phyloP scores from a whole-genome alignment of 2,888 invertebrate genomes.

The Fragum sueziense region DNA sequence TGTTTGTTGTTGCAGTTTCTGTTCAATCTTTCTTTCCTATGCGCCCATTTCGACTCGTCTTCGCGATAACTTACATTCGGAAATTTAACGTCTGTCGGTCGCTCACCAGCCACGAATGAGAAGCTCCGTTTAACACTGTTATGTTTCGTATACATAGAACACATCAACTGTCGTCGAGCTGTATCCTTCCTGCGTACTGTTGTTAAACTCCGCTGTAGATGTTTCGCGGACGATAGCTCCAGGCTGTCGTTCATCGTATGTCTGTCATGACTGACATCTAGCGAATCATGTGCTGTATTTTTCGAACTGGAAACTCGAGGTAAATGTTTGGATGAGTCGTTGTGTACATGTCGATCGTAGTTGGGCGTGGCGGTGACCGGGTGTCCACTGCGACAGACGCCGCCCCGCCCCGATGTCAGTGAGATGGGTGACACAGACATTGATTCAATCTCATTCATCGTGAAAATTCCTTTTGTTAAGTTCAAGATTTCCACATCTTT shows the following conservation, averaged over 20 bases:
- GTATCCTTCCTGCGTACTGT: slow-evolving; percentile 53
- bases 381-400: background rate
- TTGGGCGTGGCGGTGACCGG: background rate
- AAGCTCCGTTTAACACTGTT: slow-evolving; percentile 56
- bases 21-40: background rate
- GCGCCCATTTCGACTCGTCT: background rate
- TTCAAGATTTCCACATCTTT: no score
- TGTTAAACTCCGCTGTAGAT: slow-evolving; percentile 16
- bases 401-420: background rate
- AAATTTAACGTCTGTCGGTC: slow-evolving; percentile 41
- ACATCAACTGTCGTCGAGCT: slow-evolving; percentile 58
- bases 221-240: slow-evolving; percentile 21
- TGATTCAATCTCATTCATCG: slow-evolving; percentile 7
- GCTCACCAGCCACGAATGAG: slow-evolving; percentile 59
- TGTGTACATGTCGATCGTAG: background rate
- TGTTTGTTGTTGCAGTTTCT: background rate
- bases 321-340: background rate
- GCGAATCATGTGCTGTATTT: slow-evolving; percentile 1
- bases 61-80: slow-evolving; percentile 41
- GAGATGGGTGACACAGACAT: slow-evolving; percentile 12
- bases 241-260: background rate
- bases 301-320: slow-evolving; percentile 13
- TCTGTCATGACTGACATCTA: background rate
- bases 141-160: slow-evolving; percentile 59
- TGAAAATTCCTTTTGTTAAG: no score